phyloP scores from a whole-genome alignment of 2,113 vertebrate species.

The Recurvirostra avosetta region DNA sequence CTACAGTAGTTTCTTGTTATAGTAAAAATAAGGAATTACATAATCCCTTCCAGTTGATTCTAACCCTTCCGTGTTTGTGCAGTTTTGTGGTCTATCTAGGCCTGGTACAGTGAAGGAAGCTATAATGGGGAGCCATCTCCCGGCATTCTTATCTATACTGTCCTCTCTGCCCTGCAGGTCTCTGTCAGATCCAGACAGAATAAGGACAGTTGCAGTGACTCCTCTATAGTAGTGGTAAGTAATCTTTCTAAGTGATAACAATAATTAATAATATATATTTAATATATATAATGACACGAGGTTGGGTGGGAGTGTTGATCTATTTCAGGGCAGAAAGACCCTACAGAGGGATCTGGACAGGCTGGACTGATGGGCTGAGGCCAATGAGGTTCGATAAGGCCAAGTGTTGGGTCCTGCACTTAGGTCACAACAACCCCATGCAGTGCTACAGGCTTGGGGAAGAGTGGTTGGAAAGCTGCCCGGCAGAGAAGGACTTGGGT shows the following conservation, averaged over 20 bases:
- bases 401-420: accelerated
- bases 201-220: not conserved
- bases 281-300: not conserved
- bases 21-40: not conserved
- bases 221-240: not conserved
- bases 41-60: not conserved
- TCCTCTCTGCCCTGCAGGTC: not conserved
- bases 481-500: accelerated
- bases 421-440: not conserved
- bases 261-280: not conserved
- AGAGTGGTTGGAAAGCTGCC: not conserved
- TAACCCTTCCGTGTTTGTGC: not conserved
- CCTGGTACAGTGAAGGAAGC: not conserved
- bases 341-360: not conserved
- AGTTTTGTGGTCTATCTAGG: not conserved
- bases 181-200: not conserved
- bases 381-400: not conserved
- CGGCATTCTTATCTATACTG: not conserved
- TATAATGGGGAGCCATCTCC: not conserved
- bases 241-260: not conserved
- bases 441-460: not conserved
- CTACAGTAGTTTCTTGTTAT: not conserved
- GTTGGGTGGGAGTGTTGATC: not conserved
- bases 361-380: accelerated
- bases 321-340: not conserved